Evolutionary conservation across 2,797 vertebrate genomes (phyloP), one percentile per base, ranked within the genome.

Genomic region (Sebastes ruberrimus): DNA sequence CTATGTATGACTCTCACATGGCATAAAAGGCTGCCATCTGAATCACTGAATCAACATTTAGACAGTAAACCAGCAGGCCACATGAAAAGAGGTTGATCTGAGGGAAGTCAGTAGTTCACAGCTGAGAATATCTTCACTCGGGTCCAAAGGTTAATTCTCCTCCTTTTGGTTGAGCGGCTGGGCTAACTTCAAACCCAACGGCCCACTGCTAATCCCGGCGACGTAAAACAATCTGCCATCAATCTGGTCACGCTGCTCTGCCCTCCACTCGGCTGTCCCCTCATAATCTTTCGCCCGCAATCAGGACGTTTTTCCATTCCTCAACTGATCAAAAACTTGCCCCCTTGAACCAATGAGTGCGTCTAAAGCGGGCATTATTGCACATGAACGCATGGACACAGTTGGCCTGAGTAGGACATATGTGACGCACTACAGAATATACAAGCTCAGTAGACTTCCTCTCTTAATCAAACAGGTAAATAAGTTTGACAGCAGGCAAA

Each of bases 141-240:
- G 63, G 74, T 78, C 53, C 32, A 87, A 85, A 89, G 91, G 87
- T 89, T 90, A 88, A 92, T 86, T 81, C 67, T 75, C 76, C 68
- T 78, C 32, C 62, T 82, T 83, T 76, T 38, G 78, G 83, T 77
- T 78, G 68, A 88, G 77, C 11, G 20, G 65, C 73, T 71, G 60
- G 67, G 81, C 77, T 73, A 91, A 90, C 62, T 84, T 90, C 59
- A 92, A 87, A 86, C 77, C 80, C 82, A 60, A 73, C 30, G 62
- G 82, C 63, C 75, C 77, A 70, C 74, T 75, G 38, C 80, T 94
- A 92, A 93, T 94, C 91, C 90, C 69, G 32, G 80, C 76, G 73
- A 82, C 11, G 25, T 74, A 84, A 82, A 92, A 87, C 83, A 93
- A 93, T 93, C 91, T 89, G 85, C 83, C 78, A 84, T 91, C 88